Evolutionary conservation across 2,113 vertebrate genomes (phyloP).

Genomic region (Choloepus hoffmanni): DNA sequence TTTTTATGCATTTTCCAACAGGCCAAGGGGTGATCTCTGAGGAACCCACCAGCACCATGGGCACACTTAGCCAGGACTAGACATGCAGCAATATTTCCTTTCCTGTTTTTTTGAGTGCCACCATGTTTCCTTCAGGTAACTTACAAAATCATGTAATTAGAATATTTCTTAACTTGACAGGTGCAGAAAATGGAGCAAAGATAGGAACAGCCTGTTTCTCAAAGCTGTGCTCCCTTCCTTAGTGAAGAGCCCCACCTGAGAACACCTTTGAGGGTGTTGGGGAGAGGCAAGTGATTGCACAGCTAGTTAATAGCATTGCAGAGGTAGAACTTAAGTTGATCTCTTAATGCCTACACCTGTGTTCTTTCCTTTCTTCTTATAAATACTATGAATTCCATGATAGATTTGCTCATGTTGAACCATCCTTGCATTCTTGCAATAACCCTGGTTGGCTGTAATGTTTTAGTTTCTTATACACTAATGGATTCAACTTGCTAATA

Average conservation of each 20-base stretch:
- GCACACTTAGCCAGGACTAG: not conserved
- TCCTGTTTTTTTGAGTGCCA: not conserved
- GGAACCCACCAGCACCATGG: not conserved
- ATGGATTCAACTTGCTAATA: not conserved
- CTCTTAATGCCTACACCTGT: not conserved
- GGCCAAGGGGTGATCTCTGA: not conserved
- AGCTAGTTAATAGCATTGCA: not conserved
- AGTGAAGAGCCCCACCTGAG: not conserved
- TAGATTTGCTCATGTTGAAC: not conserved
- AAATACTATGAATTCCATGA: not conserved
- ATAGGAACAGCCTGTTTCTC: not conserved
- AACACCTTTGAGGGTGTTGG: not conserved
- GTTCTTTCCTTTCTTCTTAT: not conserved
- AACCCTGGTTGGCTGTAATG: not conserved
- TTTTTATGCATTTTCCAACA: not conserved
- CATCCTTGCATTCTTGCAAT: not conserved
- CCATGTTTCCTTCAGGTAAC: not conserved
- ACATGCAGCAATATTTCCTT: not conserved
- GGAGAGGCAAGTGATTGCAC: not conserved
- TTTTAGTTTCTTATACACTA: not conserved
- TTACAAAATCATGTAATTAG: not conserved
- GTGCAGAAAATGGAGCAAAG: not conserved
- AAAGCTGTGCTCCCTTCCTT: not conserved
- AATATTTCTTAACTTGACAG: constrained; percentile 35
- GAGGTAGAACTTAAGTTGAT: not conserved